phyloP scores from a whole-genome alignment of 64 coral and sea anemone species.

The Actinia equina region DNA sequence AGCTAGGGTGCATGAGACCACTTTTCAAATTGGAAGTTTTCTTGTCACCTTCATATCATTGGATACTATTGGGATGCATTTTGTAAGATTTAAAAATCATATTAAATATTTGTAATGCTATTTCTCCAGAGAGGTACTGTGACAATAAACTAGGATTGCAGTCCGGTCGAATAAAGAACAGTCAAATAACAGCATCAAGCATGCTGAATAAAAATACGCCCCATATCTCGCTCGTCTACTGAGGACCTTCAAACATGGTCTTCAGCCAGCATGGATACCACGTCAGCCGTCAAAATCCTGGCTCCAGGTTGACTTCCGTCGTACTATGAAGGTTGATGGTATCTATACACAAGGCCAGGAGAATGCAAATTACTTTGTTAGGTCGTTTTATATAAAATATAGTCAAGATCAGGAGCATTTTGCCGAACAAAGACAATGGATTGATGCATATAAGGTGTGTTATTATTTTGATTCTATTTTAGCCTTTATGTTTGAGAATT shows the following conservation, averaged over 20 bases:
- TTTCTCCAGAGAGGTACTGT: slow-evolving; percentile 47
- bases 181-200: slow-evolving; percentile 63
- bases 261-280: slow-evolving; percentile 36
- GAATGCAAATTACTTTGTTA: slow-evolving; percentile 54
- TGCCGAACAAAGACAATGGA: slow-evolving; percentile 40
- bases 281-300: slow-evolving; percentile 32
- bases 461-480: too few species aligned
- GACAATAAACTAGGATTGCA: slow-evolving; percentile 63
- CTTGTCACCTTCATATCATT: too few species aligned
- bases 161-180: slow-evolving; percentile 62
- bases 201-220: background rate
- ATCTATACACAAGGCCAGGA: slow-evolving; percentile 56
- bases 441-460: slow-evolving; percentile 41
- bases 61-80: too few species aligned
- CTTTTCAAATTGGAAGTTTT: too few species aligned
- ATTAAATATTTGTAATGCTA: too few species aligned
- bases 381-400: slow-evolving; percentile 32
- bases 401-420: slow-evolving; percentile 48
- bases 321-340: slow-evolving; percentile 51
- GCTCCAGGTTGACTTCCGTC: slow-evolving; percentile 38
- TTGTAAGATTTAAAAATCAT: too few species aligned
- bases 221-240: slow-evolving; percentile 22
- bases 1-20: too few species aligned
- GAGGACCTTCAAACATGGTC: slow-evolving; percentile 12
- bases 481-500: too few species aligned